A percentile compares a stretch with the other conserved stretches of the same genome.
These are phyloP conservation scores for Bombus superbus DNA, from an alignment of 1,140 invertebrate species.

Conservation along the genomic window DNA sequence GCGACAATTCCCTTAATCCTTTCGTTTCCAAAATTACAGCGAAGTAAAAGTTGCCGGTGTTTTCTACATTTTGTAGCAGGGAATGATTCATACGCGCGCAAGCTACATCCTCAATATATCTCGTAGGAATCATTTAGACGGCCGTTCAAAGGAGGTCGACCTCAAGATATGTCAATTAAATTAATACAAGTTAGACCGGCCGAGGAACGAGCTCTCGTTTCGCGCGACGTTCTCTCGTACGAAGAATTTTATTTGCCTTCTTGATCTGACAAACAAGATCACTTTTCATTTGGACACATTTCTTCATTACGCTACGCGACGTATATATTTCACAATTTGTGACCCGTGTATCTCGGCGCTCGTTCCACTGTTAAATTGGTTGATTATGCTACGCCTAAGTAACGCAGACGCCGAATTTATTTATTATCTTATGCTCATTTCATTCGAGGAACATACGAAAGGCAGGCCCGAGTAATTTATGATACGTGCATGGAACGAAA, in stretches of 20 bases:
- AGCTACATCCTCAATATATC: background rate
- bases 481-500: too few relatives aligned
- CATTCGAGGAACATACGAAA: too few relatives aligned
- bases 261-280: conserved; percentile 6
- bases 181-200: conserved; percentile 48
- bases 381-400: background rate
- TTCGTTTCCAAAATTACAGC: too few relatives aligned
- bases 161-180: conserved; percentile 60
- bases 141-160: conserved; percentile 52
- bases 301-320: background rate
- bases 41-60: too few relatives aligned
- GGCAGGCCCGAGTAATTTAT: background rate
- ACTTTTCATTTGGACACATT: conserved; percentile 6
- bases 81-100: conserved; percentile 9
- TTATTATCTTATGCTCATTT: background rate
- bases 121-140: conserved; percentile 43
- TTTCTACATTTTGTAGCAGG: too few relatives aligned
- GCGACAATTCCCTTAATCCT: too few relatives aligned
- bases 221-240: conserved; percentile 14
- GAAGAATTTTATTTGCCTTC: conserved; percentile 31
- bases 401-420: background rate
- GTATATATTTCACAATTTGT: conserved; percentile 4
- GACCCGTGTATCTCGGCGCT: background rate
- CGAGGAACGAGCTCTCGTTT: conserved; percentile 31
- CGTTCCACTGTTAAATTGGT: conserved; percentile 6